These are phyloP conservation scores for Dasyornis broadbenti DNA, from an alignment of 2,113 vertebrate genomes.

Conservation along the genomic window DNA sequence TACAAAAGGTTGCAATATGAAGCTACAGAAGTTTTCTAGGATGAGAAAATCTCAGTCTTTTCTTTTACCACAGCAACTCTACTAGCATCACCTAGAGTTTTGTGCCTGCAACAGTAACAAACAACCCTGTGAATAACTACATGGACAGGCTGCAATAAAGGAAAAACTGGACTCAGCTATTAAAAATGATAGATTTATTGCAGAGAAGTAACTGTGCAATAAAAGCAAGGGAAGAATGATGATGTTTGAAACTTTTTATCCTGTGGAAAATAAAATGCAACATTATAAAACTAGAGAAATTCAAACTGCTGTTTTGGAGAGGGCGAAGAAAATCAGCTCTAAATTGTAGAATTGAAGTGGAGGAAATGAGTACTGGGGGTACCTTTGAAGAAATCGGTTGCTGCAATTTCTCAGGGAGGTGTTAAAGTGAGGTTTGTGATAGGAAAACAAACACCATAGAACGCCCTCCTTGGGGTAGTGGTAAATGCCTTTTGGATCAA, in stretches of 20 bases:
- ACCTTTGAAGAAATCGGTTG: not conserved
- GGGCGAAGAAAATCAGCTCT: not conserved
- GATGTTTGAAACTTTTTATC: not conserved
- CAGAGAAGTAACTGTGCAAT: not conserved
- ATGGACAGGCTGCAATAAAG: not conserved
- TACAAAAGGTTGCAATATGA: not conserved
- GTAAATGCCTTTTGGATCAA: not conserved
- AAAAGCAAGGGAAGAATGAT: not conserved
- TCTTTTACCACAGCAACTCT: not conserved
- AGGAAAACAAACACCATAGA: not conserved
- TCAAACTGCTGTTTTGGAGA: not conserved
- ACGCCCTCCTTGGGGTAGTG: fast-evolving
- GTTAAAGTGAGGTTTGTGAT: not conserved
- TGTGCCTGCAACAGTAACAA: not conserved
- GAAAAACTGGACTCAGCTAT: fast-evolving
- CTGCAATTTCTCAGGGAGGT: not conserved
- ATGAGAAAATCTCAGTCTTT: not conserved
- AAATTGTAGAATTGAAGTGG: not conserved
- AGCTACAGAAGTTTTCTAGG: not conserved
- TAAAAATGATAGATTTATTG: too few relatives aligned
- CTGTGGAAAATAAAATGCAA: not conserved
- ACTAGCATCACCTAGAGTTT: not conserved
- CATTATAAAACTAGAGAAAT: not conserved
- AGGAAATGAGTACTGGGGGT: not conserved
- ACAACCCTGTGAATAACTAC: not conserved